Conservation (phyloP, 2,888 invertebrate genomes). For the Drosophila nr. fundita region DNA sequence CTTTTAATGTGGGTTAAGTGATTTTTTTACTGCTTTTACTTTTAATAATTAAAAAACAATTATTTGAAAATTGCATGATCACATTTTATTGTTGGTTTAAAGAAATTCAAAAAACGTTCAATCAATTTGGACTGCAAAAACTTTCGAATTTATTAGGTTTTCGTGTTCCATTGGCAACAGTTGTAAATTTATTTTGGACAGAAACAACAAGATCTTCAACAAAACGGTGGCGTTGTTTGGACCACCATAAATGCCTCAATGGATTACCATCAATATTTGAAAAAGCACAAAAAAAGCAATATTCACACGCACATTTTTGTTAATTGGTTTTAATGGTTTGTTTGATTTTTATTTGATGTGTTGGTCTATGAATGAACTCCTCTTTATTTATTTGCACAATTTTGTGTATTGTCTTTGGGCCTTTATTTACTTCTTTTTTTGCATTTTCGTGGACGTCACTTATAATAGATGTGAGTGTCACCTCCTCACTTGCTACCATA, state of each 20-base stretch:
- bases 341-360: slow-evolving; percentile 5
- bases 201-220: slow-evolving; percentile 32
- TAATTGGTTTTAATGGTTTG: slow-evolving; percentile 20
- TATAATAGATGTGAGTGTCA: slow-evolving; percentile 40
- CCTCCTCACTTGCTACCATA: slow-evolving; percentile 40
- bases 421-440: slow-evolving; percentile 27
- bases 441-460: slow-evolving; percentile 58
- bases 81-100: not conserved
- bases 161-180: slow-evolving; percentile 19
- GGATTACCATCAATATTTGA: slow-evolving; percentile 9
- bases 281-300: slow-evolving; percentile 6
- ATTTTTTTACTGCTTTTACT: not conserved
- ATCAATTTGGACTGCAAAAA: slow-evolving; percentile 8
- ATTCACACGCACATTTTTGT: slow-evolving; percentile 66
- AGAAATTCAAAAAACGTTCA: not conserved
- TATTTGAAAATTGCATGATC: not conserved
- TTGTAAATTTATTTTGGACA: slow-evolving; percentile 33
- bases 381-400: slow-evolving; percentile 44
- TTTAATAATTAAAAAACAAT: not conserved
- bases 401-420: slow-evolving; percentile 21
- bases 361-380: slow-evolving; percentile 58
- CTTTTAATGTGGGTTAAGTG: slow-evolving; percentile 2
- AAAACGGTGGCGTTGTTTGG: slow-evolving; percentile 66
- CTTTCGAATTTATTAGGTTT: slow-evolving; percentile 50
- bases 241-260: slow-evolving; percentile 38